Percentiles rank a stretch among this genome's conserved stretches.
These are phyloP conservation scores for Capromys pilorides DNA, from an alignment of 2,797 vertebrate genomes.

Conservation along the genomic window DNA sequence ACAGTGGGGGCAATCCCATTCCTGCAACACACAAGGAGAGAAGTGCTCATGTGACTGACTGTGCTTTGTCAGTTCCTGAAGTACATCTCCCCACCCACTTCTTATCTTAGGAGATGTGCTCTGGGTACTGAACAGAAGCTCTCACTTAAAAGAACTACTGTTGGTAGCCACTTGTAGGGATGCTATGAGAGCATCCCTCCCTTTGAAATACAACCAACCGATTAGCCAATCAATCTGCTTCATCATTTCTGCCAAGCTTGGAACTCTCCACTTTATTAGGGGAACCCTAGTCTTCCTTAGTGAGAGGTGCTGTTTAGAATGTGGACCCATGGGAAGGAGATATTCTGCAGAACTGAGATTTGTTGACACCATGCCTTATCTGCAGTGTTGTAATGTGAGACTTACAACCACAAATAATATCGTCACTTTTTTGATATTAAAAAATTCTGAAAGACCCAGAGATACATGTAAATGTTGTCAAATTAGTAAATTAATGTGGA, in stretches of 20 bases:
- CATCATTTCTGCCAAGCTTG: not conserved
- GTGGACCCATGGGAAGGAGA: not conserved
- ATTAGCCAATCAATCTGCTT: not conserved
- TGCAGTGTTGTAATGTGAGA: not conserved
- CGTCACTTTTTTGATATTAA: not conserved
- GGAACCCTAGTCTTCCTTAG: not conserved
- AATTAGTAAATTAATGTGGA: not conserved
- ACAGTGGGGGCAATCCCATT: not conserved
- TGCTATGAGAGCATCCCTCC: not conserved
- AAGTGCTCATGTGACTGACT: not conserved
- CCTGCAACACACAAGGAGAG: not conserved
- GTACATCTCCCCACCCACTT: not conserved
- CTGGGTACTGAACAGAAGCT: not conserved
- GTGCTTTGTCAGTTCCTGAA: not conserved
- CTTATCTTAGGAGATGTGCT: not conserved
- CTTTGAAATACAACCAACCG: not conserved
- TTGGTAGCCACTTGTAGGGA: conserved; percentile 10
- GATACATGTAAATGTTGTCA: not conserved
- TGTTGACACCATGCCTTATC: not conserved
- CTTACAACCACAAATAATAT: not conserved
- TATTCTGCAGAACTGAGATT: not conserved
- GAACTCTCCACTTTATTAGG: not conserved
- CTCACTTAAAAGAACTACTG: not conserved
- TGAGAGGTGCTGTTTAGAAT: not conserved
- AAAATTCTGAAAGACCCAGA: not conserved